Evolutionary conservation across 1,140 invertebrate species (phyloP).

Genomic region (Conus ventricosus): DNA sequence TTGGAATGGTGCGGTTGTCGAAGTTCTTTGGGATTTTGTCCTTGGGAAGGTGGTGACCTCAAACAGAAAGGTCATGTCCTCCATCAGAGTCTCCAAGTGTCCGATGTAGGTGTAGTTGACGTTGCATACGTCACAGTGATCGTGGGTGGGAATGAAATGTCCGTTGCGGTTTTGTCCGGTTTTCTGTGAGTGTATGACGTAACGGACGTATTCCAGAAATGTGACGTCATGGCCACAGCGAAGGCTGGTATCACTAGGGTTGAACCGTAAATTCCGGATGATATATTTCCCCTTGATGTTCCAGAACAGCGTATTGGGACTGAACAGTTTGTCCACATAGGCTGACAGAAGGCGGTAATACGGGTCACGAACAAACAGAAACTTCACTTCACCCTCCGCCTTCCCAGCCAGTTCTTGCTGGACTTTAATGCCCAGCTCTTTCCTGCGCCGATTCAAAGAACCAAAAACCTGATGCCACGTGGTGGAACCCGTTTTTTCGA

Average conservation of each 20-base stretch:
- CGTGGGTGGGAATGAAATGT: conserved; percentile 26
- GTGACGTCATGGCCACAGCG: conserved; percentile 67
- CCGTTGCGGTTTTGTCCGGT: conserved; percentile 49
- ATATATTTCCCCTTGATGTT: conserved; percentile 57
- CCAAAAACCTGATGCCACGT: not conserved
- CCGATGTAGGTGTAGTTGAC: conserved; percentile 18
- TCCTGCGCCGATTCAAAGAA: not conserved
- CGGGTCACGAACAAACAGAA: conserved; percentile 68
- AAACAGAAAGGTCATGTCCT: conserved; percentile 26
- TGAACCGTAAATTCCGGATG: conserved; percentile 51
- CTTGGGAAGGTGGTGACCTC: conserved; percentile 51
- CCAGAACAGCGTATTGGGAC: conserved; percentile 68
- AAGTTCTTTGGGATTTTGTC: conserved; percentile 58
- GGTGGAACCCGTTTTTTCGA: conserved; percentile 19
- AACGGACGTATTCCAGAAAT: conserved; percentile 64
- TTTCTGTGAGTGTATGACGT: conserved; percentile 60
- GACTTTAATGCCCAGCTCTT: not conserved
- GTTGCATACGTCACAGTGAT: conserved; percentile 16
- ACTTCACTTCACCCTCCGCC: not conserved
- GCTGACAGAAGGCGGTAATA: conserved; percentile 64
- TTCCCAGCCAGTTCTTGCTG: not conserved
- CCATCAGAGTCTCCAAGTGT: conserved; percentile 19
- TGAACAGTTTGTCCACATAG: conserved; percentile 68
- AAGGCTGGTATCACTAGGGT: conserved; percentile 40
- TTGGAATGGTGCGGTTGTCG: conserved; percentile 54